These are phyloP conservation scores for Anthopleura sola DNA, from an alignment of 64 coral and sea anemone species.

Conservation along the genomic window DNA sequence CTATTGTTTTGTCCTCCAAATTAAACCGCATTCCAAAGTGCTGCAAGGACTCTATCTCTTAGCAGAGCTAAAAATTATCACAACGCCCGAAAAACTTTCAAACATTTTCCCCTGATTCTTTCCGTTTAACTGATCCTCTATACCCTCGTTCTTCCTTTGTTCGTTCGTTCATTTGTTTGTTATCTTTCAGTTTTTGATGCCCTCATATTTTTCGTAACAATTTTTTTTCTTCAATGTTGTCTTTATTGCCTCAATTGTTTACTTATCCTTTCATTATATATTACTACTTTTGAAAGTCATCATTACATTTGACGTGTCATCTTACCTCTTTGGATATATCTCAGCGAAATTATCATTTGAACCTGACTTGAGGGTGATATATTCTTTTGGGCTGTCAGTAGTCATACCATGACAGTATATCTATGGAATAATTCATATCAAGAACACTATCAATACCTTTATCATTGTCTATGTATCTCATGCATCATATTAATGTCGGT, in stretches of 20 bases:
- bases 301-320: background rate
- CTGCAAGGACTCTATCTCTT: no score
- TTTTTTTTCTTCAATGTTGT: background rate
- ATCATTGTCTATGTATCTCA: no score
- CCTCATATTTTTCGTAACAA: background rate
- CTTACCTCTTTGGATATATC: constrained; percentile 89
- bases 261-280: no score
- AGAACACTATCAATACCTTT: background rate
- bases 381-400: constrained; percentile 77
- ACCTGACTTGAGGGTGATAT: constrained; percentile 84
- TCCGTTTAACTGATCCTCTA: no score
- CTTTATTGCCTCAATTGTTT: no score
- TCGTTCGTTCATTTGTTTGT: background rate
- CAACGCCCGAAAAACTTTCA: no score
- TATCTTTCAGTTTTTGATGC: background rate
- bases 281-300: background rate
- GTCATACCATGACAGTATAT: constrained; percentile 96
- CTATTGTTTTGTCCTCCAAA: no score
- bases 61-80: no score
- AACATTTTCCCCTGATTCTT: no score
- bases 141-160: no score
- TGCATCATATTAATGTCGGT: no score
- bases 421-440: constrained; percentile 28
- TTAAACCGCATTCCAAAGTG: no score
- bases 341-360: constrained; percentile 82